Conservation (phyloP, 2,797 vertebrate genomes). For the Pogoniulus pusillus region DNA sequence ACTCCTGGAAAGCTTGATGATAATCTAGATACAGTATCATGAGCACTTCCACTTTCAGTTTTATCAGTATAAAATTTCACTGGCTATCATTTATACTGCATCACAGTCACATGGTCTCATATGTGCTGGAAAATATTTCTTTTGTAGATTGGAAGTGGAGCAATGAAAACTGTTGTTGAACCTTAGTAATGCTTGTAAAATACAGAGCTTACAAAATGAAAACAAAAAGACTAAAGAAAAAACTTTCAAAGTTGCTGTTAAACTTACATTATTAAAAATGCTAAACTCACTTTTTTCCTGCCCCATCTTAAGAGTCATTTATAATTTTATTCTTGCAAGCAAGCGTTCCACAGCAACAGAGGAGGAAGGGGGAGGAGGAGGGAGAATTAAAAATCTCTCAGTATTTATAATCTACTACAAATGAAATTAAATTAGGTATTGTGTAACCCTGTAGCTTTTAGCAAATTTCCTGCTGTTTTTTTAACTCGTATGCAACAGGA, state of each 20-base stretch:
- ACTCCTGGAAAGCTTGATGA: slow-evolving; percentile 30
- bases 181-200: slow-evolving; percentile 50
- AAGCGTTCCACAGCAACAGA: slow-evolving; percentile 15
- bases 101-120: slow-evolving; percentile 78
- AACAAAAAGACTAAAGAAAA: not conserved
- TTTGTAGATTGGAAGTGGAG: slow-evolving; percentile 19
- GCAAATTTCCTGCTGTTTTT: slow-evolving; percentile 17
- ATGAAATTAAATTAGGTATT: slow-evolving; percentile 34
- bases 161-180: slow-evolving; percentile 4
- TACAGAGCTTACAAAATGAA: slow-evolving; percentile 14
- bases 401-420: slow-evolving; percentile 14
- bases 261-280: slow-evolving; percentile 32
- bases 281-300: slow-evolving; percentile 17
- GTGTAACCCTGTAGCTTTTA: slow-evolving; percentile 46
- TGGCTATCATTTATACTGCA: slow-evolving; percentile 41
- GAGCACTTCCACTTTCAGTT: slow-evolving; percentile 22
- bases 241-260: slow-evolving; percentile 31
- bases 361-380: not conserved
- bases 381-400: slow-evolving; percentile 24
- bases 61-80: slow-evolving; percentile 51
- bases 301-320: not conserved
- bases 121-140: not conserved
- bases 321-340: slow-evolving; percentile 35
- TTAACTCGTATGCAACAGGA: slow-evolving; percentile 29
- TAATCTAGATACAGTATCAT: not conserved